Percentiles rank a stretch among this genome's conserved stretches.
Evolutionary conservation across 2,888 invertebrate species (phyloP).

Genomic region (Chaitophorus viminalis): DNA sequence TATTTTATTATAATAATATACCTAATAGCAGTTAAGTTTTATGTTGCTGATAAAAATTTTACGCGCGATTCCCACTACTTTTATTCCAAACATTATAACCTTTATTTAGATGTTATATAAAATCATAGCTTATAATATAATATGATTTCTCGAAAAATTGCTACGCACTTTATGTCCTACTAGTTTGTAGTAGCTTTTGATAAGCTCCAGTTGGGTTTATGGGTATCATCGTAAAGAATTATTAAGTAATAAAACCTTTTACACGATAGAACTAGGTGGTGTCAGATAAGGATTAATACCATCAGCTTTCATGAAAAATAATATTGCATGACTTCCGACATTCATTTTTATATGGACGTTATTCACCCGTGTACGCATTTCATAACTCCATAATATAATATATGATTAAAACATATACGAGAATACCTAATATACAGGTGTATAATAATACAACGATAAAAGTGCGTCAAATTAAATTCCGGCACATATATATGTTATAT

Average conservation of each 20-base stretch:
- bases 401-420: background rate
- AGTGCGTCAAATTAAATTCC: conserved; percentile 5
- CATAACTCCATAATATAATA: background rate
- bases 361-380: background rate
- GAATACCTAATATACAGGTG: too few relatives aligned
- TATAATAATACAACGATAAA: background rate
- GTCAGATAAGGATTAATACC: conserved; percentile 45
- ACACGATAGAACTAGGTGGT: background rate
- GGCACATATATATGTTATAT: too few relatives aligned
- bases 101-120: background rate
- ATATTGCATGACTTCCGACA: conserved; percentile 4
- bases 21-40: too few relatives aligned
- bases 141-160: background rate
- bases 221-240: conserved; percentile 22
- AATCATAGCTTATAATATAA: background rate
- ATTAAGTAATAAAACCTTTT: conserved; percentile 36
- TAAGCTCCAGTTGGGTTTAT: background rate
- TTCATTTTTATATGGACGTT: conserved; percentile 18
- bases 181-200: background rate
- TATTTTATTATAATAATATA: too few relatives aligned
- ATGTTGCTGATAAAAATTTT: too few relatives aligned
- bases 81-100: too few relatives aligned
- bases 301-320: background rate
- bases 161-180: background rate
- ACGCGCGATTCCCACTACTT: too few relatives aligned